Base-by-base conservation (phyloP, 2,888 invertebrate genomes). In the Ochropacha duplaris region DNA sequence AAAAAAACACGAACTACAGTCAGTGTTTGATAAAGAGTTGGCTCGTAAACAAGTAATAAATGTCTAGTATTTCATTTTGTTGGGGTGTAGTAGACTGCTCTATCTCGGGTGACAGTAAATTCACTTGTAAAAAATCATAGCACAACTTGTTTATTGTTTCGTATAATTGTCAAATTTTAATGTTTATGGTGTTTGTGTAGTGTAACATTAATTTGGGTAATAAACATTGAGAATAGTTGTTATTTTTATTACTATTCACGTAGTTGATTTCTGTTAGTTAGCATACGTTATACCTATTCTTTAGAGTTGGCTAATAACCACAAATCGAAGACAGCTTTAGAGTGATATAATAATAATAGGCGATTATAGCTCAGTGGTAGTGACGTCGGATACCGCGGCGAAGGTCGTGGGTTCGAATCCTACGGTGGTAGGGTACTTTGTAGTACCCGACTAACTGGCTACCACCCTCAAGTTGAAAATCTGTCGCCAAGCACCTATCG, bases 11-110 rank as follows among this genome's bases (percentile, higher is more conserved):
- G 76, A 73, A 82, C 71, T 69, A 78, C 78, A 79, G 79, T 76
- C 72, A 71, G 66, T 66, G 68, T 76, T 77, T 65, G 68, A 79
- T 80, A 83, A 84, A 84, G 85, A 87, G 84, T 84, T 84, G 72
- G 71, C 78, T 84, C 85, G 81, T 87, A 86, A 87, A 87, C 87
- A 84, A 84, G 79, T 77, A 78, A 83, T 87, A 87, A 87, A 84
- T 71, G 72, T 79, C 76, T 74, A 78, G 76, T 81, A 79, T 84
- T 79, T 85, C 81, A 82, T 74, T 76, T 78, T 67, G 63, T 65
- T 65, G 71, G 78, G 77, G 75, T 64, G 62, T 61, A 28, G 28
- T 28, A 67, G 68, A 72, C 65, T 65, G 61, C 67, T 68, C 62
- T 66, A 62, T 74, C 60, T 61, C 54, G 62, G 52, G 54, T 60